Base-by-base conservation (phyloP, 2,113 vertebrate species). In the Vidua chalybeata region DNA sequence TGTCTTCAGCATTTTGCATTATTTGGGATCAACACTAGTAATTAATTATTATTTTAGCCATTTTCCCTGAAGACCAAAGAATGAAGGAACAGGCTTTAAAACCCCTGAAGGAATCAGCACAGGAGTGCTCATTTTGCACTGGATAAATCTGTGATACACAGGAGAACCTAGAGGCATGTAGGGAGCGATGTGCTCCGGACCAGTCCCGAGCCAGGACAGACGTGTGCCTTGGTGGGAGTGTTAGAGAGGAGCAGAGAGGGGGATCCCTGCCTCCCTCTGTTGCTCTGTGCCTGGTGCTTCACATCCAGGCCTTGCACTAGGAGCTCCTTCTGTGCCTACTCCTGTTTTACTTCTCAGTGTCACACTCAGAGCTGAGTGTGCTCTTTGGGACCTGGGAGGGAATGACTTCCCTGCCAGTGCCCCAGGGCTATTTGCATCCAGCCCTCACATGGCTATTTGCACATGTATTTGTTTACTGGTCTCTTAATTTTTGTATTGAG, bases 391-490 rank as follows among this genome's bases (percentile, higher is more conserved):
- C 11, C 33, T 41, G 59, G 0, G 28, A 71, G 9, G 28, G 59
- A 91, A 71, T 18, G 55, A 24, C 33, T 55, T 37, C 43, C 56
- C 31, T n/a, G 16, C 19, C 63, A 18, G 49, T 35, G 27, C 11
- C 31, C 52, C 1, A 2, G 41, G 52, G 35, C 55, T 52, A 24
- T 7, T 1, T 7, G 12, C 27, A 54, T 62, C 92, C 55, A 84
- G 62, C 74, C 78, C 94, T 96, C 90, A 72, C 69, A 18, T 27
- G 66, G 45, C 43, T 88, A 49, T 73, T 95, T 81, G 81, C 90
- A 69, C 20, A 62, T 74, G n/a, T 77, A 43, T 92, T 96, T 94
- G 89, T 87, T 91, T 84, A 63, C 55, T 93, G 90, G 54, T 84
- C 45, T 63, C 27, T 52, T 74, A n/a, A 58, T 84, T 72, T 59